Conservation (phyloP, 2,888 invertebrate species). For the Lepidochrysops patricia region DNA sequence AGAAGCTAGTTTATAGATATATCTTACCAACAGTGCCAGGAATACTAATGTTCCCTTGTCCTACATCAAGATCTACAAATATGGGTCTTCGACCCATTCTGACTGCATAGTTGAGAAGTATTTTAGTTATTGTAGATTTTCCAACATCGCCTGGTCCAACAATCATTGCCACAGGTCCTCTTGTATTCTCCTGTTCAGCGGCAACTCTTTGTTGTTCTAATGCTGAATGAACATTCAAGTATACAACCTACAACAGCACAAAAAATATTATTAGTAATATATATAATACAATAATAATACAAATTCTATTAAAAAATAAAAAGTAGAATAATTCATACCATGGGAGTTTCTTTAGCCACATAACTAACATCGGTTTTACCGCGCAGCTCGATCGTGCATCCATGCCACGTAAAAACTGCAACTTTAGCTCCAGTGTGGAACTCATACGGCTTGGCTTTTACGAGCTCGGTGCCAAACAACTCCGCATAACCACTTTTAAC, state of each 20-base stretch:
- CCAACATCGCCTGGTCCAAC: slow-evolving; percentile 98
- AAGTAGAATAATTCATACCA: slow-evolving; percentile 81
- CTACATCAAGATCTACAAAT: slow-evolving; percentile 95
- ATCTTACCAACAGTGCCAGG: slow-evolving; percentile 90
- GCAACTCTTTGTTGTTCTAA: slow-evolving; percentile 90
- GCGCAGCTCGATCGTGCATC: slow-evolving; percentile 88
- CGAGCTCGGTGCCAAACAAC: slow-evolving; percentile 96
- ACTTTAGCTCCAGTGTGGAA: slow-evolving; percentile 94
- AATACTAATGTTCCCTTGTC: slow-evolving; percentile 93
- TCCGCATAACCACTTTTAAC: slow-evolving; percentile 93
- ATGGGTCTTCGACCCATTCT: slow-evolving; percentile 91
- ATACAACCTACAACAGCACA: slow-evolving; percentile 76
- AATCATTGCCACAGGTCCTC: slow-evolving; percentile 91
- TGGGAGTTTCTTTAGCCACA: slow-evolving; percentile 96
- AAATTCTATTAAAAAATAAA: too few relatives aligned
- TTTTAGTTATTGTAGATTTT: slow-evolving; percentile 91
- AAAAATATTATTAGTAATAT: too few relatives aligned
- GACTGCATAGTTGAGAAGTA: slow-evolving; percentile 96
- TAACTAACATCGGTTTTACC: slow-evolving; percentile 96
- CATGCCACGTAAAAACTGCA: slow-evolving; percentile 97
- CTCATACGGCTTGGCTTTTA: slow-evolving; percentile 92
- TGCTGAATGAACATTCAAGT: slow-evolving; percentile 96
- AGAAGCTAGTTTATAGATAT: not conserved
- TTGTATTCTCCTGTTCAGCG: slow-evolving; percentile 82
- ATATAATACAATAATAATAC: too few relatives aligned